Percentiles rank a stretch among this genome's conserved stretches.
Conservation (phyloP, 2,113 vertebrate species). For the Suncus etruscus region DNA sequence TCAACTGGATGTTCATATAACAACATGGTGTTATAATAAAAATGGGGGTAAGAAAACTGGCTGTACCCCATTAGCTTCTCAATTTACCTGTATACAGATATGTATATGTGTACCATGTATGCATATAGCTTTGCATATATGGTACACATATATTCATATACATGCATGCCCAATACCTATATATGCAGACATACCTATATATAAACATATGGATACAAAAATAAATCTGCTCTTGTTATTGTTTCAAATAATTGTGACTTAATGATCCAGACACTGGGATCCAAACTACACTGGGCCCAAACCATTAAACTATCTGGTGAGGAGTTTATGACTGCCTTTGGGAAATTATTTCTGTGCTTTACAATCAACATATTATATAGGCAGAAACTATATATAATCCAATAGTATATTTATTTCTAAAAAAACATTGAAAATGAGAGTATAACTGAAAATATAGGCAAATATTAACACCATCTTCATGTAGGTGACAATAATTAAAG, state of each 20-base stretch:
- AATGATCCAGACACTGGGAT: rapidly evolving
- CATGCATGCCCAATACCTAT: rapidly evolving
- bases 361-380: neutral
- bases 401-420: neutral
- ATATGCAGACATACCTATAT: neutral
- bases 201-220: neutral
- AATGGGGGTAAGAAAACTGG: too few relatives aligned
- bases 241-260: neutral
- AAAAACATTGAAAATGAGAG: neutral
- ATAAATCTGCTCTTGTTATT: neutral
- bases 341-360: neutral
- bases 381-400: neutral
- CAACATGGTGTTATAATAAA: too few relatives aligned
- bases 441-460: neutral
- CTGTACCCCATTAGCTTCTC: too few relatives aligned
- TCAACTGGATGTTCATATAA: too few relatives aligned
- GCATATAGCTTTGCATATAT: neutral
- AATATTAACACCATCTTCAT: neutral
- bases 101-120: neutral
- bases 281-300: neutral
- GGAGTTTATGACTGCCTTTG: neutral
- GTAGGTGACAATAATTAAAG: neutral
- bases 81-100: neutral
- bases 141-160: neutral
- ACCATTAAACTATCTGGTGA: neutral